These are phyloP conservation scores for Aurelia aurita DNA, from an alignment of 30 jellyfish, hydroid and myxozoan species.

Conservation along the genomic window DNA sequence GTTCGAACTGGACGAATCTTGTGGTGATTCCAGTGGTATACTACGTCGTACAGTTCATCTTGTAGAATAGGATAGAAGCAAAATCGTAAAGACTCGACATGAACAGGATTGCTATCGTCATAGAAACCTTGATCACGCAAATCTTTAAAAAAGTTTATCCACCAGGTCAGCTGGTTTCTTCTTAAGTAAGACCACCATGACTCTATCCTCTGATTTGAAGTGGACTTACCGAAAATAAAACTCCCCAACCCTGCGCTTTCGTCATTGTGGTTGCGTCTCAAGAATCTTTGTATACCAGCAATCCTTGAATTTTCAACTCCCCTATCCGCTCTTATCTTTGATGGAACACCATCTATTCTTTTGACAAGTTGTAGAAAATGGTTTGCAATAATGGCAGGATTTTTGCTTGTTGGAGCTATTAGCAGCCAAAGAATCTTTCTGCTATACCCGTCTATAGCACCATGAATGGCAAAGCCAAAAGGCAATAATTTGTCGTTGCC, in stretches of 20 bases:
- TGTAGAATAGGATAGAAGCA: constrained; percentile 33
- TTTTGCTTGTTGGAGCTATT: constrained; percentile 29
- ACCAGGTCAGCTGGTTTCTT: neutral
- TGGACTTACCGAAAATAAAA: constrained; percentile 22
- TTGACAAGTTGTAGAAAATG: constrained; percentile 9
- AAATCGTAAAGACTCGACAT: constrained; percentile 25
- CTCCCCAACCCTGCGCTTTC: neutral
- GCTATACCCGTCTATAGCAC: constrained; percentile 60
- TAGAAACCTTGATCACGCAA: constrained; percentile 32
- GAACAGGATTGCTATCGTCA: constrained; percentile 32
- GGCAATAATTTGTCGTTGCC: constrained; percentile 53
- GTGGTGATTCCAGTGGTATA: too few relatives aligned
- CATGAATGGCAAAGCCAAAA: constrained; percentile 57
- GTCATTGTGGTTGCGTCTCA: constrained; percentile 2
- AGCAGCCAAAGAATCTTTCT: constrained; percentile 53
- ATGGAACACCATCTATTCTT: constrained; percentile 15
- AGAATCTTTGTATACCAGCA: constrained; percentile 26
- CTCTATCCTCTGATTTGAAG: constrained; percentile 60
- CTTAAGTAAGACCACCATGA: constrained; percentile 64
- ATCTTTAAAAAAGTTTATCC: constrained; percentile 38
- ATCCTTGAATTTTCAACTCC: constrained; percentile 53
- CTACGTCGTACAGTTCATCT: constrained; percentile 43
- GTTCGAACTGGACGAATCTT: too few relatives aligned
- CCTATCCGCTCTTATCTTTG: constrained; percentile 22
- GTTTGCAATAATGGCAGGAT: constrained; percentile 7